Conservation (phyloP, 1,140 invertebrate species). For the Anoplophora glabripennis region DNA sequence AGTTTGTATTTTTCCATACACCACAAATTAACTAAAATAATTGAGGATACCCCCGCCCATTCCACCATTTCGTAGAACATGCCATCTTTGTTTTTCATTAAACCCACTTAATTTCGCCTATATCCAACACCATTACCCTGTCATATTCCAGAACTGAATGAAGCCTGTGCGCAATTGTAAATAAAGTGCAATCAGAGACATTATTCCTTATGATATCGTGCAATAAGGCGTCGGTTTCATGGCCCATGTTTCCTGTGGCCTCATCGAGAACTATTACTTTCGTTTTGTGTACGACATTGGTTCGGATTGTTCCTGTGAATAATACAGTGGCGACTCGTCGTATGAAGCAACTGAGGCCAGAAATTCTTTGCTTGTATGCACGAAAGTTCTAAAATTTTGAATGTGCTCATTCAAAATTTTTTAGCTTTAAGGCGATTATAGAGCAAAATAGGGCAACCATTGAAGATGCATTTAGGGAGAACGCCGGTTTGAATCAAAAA, state of each 20-base stretch:
- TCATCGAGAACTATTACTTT: constrained; percentile 78
- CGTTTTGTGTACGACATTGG: constrained; percentile 65
- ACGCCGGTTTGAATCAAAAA: no score
- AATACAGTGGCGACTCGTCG: no score
- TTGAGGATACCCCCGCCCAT: constrained; percentile 49
- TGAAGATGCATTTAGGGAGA: no score
- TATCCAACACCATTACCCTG: constrained; percentile 63
- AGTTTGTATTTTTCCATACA: no score
- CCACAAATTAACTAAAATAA: constrained; percentile 5
- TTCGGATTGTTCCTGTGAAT: constrained; percentile 57
- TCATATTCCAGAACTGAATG: constrained; percentile 73
- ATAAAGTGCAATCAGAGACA: constrained; percentile 73
- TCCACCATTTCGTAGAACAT: constrained; percentile 62
- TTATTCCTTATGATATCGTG: constrained; percentile 71
- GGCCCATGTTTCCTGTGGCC: constrained; percentile 69
- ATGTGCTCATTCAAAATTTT: no score
- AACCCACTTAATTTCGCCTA: constrained; percentile 55
- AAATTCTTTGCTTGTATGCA: no score
- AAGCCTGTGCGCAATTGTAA: constrained; percentile 84
- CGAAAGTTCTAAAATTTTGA: no score
- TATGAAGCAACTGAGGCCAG: no score
- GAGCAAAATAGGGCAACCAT: no score
- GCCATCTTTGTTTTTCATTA: constrained; percentile 57
- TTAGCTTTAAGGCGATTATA: no score
- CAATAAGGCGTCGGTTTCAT: constrained; percentile 67